Evolutionary conservation across 2,797 vertebrate genomes (phyloP).

Genomic region (Bovichtus diacanthus): DNA sequence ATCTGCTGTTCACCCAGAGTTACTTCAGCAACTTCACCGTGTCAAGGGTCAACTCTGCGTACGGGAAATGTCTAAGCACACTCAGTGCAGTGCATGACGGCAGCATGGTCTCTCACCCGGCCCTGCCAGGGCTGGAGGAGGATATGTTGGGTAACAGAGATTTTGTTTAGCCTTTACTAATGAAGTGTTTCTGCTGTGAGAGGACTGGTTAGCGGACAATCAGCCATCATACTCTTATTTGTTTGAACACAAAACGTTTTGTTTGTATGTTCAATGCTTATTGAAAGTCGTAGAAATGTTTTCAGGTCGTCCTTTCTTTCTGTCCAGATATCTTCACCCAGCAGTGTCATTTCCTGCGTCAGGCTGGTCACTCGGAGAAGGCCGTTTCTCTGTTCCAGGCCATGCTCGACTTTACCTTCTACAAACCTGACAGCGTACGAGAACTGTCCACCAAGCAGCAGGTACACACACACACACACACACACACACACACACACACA

Average conservation of each 20-base stretch:
- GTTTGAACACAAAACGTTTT: not conserved
- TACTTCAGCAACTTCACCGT: slow-evolving; percentile 95
- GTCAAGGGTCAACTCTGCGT: slow-evolving; percentile 90
- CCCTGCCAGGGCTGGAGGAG: slow-evolving; percentile 89
- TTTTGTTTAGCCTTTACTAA: not conserved
- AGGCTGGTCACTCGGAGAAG: slow-evolving; percentile 92
- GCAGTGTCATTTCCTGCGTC: slow-evolving; percentile 93
- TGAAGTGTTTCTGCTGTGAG: not conserved
- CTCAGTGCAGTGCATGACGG: slow-evolving; percentile 92
- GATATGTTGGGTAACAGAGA: slow-evolving; percentile 90
- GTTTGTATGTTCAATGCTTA: not conserved
- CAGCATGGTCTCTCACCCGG: slow-evolving; percentile 93
- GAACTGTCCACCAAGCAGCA: slow-evolving; percentile 81
- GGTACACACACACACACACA: slow-evolving; percentile 50
- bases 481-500: not conserved
- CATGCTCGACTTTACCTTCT: slow-evolving; percentile 92
- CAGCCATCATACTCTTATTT: not conserved
- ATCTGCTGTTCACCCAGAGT: slow-evolving; percentile 94
- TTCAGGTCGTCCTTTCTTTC: not conserved
- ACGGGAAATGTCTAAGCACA: slow-evolving; percentile 94
- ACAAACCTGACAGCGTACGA: slow-evolving; percentile 90
- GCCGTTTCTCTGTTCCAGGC: slow-evolving; percentile 91
- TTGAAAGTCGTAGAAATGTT: not conserved
- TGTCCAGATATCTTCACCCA: slow-evolving; percentile 88
- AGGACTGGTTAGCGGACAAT: not conserved